A percentile compares a stretch with the other conserved stretches of the same genome.
phyloP scores from a whole-genome alignment of 2,113 vertebrate species.

The Podarcis muralis region DNA sequence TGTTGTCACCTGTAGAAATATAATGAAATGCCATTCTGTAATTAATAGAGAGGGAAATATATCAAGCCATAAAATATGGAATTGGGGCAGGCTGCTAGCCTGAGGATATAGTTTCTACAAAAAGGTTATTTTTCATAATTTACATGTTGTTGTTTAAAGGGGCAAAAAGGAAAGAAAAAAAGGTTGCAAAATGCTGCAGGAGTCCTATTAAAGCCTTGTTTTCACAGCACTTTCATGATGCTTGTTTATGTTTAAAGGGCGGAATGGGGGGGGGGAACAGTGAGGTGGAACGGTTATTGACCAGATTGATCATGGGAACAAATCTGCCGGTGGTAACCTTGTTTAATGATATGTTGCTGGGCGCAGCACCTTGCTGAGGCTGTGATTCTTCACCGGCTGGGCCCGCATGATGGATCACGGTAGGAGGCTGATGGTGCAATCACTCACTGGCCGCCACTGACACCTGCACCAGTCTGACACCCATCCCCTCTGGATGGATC shows the following conservation, averaged over 20 bases:
- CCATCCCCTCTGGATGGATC: conserved; percentile 82
- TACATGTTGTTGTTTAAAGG: conserved; percentile 49
- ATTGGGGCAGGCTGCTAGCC: conserved; percentile 65
- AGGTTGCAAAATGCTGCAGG: conserved; percentile 47
- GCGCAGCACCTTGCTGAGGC: conserved; percentile 85
- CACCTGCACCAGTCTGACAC: conserved; percentile 89
- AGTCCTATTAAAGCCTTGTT: conserved; percentile 60
- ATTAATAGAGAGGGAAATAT: conserved; percentile 60
- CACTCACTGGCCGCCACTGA: conserved; percentile 89
- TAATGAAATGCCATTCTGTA: conserved; percentile 55
- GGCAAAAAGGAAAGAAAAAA: conserved; percentile 41
- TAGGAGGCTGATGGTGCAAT: conserved; percentile 95
- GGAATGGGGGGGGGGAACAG: conserved; percentile 53
- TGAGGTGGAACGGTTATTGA: conserved; percentile 80
- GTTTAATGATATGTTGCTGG: conserved; percentile 92
- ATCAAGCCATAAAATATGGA: conserved; percentile 64
- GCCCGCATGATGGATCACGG: conserved; percentile 94
- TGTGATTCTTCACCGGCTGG: conserved; percentile 84
- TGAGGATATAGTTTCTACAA: conserved; percentile 52
- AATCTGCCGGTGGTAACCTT: conserved; percentile 89
- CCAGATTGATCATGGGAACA: conserved; percentile 87
- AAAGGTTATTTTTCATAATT: conserved; percentile 68
- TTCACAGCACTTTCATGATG: conserved; percentile 63
- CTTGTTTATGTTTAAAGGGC: conserved; percentile 71
- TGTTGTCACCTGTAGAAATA: conserved; percentile 38